A percentile compares a stretch with the other conserved stretches of the same genome.
phyloP scores from a whole-genome alignment of 2,888 invertebrate species.

The Alentia gelatinosa region DNA sequence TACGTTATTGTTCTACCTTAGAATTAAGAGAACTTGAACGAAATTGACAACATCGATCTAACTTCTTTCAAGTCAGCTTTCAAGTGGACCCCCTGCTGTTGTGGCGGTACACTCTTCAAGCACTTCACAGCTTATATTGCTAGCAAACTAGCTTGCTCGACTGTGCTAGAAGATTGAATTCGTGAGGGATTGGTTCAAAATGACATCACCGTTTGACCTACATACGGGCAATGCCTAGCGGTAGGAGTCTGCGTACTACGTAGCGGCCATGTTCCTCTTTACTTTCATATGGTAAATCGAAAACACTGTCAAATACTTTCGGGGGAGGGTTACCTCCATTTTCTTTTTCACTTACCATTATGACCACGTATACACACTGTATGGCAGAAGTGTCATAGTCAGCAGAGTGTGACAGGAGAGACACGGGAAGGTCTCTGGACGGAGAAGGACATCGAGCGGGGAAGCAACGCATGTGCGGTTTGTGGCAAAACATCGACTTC shows the following conservation, averaged over 20 bases:
- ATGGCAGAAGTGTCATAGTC: slow-evolving; percentile 50
- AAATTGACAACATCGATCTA: no score
- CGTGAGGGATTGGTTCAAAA: slow-evolving; percentile 44
- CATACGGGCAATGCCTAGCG: slow-evolving; percentile 11
- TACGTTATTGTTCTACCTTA: no score
- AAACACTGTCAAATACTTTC: slow-evolving; percentile 46
- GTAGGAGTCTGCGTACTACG: slow-evolving; percentile 45
- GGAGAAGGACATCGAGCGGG: slow-evolving; percentile 37
- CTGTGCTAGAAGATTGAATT: neutral
- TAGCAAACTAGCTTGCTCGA: no score
- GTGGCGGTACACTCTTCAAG: no score
- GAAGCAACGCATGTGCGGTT: slow-evolving; percentile 50
- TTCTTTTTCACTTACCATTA: slow-evolving; percentile 44
- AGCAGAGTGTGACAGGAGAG: neutral
- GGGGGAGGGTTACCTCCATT: slow-evolving; percentile 29
- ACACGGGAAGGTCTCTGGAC: slow-evolving; percentile 33
- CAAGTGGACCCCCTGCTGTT: no score
- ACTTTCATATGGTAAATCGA: slow-evolving; percentile 47
- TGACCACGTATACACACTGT: neutral
- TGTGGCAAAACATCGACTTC: slow-evolving; percentile 51
- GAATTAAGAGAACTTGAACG: no score
- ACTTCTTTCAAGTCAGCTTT: no score
- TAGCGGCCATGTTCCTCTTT: slow-evolving; percentile 45
- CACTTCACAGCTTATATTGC: no score
- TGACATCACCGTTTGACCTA: slow-evolving; percentile 50